Evolutionary conservation across 2,888 invertebrate species (phyloP).

Genomic region (Drosophila nigricruria): DNA sequence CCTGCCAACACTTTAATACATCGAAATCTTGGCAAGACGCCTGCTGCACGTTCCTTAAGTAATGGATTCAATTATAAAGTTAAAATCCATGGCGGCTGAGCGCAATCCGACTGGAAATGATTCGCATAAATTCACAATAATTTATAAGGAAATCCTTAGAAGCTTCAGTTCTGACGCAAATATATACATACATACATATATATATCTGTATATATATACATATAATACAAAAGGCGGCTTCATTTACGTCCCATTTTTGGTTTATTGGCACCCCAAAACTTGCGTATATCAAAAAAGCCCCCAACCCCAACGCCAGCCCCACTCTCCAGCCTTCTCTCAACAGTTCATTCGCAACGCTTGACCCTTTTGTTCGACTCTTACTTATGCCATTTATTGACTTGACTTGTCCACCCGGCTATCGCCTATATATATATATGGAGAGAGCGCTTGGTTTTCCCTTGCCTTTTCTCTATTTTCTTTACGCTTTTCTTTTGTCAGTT

Average conservation of each 20-base stretch:
- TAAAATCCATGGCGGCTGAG: slow-evolving; percentile 72
- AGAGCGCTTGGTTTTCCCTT: not conserved
- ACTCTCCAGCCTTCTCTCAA: not conserved
- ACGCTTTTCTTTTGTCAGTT: slow-evolving; percentile 35
- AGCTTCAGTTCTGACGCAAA: slow-evolving; percentile 40
- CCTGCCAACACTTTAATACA: slow-evolving; percentile 73
- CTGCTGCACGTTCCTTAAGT: slow-evolving; percentile 75
- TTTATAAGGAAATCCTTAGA: slow-evolving; percentile 80
- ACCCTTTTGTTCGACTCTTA: slow-evolving; percentile 72
- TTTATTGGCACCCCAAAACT: slow-evolving; percentile 31
- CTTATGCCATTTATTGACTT: slow-evolving; percentile 74
- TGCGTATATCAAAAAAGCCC: not conserved
- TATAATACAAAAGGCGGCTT: slow-evolving; percentile 46
- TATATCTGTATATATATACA: slow-evolving; percentile 8
- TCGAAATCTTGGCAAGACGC: slow-evolving; percentile 74
- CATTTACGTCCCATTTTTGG: slow-evolving; percentile 48
- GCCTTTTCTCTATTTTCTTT: slow-evolving; percentile 22
- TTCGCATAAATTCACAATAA: slow-evolving; percentile 82
- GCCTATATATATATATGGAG: not conserved
- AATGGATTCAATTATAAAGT: slow-evolving; percentile 81
- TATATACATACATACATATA: not conserved
- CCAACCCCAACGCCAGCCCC: not conserved
- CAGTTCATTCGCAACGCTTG: slow-evolving; percentile 54
- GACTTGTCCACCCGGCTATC: slow-evolving; percentile 28
- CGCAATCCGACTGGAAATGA: slow-evolving; percentile 79